phyloP scores from a whole-genome alignment of 1,140 invertebrate species.

The Bombus superbus region DNA sequence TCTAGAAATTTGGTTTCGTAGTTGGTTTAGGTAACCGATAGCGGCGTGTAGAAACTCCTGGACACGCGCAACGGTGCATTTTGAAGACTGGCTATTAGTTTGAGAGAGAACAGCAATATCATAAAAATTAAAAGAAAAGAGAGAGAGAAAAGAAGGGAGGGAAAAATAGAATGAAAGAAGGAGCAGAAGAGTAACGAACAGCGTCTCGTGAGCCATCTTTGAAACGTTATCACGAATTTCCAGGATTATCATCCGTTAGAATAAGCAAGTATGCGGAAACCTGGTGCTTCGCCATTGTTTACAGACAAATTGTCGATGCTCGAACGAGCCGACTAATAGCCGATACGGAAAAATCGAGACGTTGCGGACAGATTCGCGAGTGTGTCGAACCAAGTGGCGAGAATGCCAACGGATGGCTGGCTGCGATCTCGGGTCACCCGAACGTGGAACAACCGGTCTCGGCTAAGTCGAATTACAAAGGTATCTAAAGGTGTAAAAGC shows the following conservation, averaged over 20 bases:
- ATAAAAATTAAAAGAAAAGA: background rate
- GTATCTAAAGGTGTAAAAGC: slow-evolving; percentile 66
- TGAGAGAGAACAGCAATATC: background rate
- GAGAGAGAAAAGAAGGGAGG: background rate
- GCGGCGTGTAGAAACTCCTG: background rate
- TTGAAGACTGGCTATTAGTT: background rate
- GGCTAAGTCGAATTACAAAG: slow-evolving; percentile 63
- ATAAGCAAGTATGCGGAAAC: background rate
- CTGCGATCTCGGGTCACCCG: slow-evolving; percentile 50
- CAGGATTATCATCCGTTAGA: background rate
- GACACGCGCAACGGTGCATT: background rate
- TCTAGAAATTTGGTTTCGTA: no score
- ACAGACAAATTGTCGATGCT: background rate
- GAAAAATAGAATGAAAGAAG: background rate
- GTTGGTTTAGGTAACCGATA: no score
- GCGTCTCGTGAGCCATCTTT: slow-evolving; percentile 21
- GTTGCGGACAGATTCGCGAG: slow-evolving; percentile 36
- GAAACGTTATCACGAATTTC: slow-evolving; percentile 13
- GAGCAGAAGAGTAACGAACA: background rate
- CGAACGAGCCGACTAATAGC: background rate
- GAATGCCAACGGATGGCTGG: slow-evolving; percentile 49
- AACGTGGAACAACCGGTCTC: slow-evolving; percentile 68
- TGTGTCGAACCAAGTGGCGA: slow-evolving; percentile 34
- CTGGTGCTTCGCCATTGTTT: background rate
- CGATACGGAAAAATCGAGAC: slow-evolving; percentile 24